A percentile compares a stretch with the other conserved stretches of the same genome.
Evolutionary conservation across 2,797 vertebrate species (phyloP).

Genomic region (Falco concolor): DNA sequence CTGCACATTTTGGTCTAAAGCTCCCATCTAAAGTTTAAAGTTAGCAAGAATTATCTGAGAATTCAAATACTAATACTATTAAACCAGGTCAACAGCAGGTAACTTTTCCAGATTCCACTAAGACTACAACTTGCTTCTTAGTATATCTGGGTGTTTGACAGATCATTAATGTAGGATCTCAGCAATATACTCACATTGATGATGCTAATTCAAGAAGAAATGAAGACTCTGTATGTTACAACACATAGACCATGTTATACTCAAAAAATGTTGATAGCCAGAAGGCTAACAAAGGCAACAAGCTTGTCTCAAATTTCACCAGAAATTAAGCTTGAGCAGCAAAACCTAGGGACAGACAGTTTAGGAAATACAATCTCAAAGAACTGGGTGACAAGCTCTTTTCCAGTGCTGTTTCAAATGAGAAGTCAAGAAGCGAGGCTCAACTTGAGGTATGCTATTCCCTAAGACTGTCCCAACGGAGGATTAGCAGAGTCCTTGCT

Average conservation of each 20-base stretch:
- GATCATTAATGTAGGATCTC: not conserved
- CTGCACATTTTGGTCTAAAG: not conserved
- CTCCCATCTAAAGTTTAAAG: not conserved
- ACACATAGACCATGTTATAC: not conserved
- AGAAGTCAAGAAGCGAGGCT: not conserved
- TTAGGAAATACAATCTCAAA: not conserved
- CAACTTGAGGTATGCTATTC: not conserved
- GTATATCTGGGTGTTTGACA: not conserved
- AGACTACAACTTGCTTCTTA: not conserved
- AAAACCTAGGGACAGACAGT: not conserved
- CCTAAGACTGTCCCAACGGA: not conserved
- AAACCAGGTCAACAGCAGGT: constrained; percentile 8
- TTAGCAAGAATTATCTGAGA: not conserved
- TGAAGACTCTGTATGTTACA: not conserved
- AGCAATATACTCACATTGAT: not conserved
- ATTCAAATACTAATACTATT: not conserved
- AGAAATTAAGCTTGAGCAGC: not conserved
- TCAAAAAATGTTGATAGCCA: not conserved
- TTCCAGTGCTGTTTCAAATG: not conserved
- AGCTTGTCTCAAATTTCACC: not conserved
- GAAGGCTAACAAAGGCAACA: not conserved
- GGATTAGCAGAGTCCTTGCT: not conserved
- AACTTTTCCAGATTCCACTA: not conserved
- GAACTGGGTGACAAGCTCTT: not conserved
- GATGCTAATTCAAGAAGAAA: not conserved